These are phyloP conservation scores for Sabatieria punctata DNA, from an alignment of 2,888 invertebrate genomes.

Conservation along the genomic window DNA sequence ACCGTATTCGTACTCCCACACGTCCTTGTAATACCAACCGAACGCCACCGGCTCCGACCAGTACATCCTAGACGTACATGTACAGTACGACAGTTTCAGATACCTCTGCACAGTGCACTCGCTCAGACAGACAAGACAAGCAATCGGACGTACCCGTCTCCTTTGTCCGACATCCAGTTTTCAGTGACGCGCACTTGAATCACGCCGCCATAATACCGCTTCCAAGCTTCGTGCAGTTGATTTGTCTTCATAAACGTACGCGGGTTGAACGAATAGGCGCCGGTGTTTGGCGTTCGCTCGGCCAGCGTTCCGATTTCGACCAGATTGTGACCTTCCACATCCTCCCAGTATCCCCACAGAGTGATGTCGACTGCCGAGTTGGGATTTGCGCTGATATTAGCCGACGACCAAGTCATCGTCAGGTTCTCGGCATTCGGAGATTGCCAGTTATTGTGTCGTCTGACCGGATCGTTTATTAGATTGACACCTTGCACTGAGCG, in stretches of 20 bases:
- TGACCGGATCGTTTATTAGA: constrained; percentile 10
- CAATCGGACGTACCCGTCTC: constrained; percentile 5
- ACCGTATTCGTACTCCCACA: constrained; percentile 64
- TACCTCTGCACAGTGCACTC: too few relatives aligned
- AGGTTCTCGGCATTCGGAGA: constrained; percentile 5
- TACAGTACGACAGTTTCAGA: too few relatives aligned
- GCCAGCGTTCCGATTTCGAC: constrained; percentile 18
- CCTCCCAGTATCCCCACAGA: constrained; percentile 27
- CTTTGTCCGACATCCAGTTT: constrained; percentile 9
- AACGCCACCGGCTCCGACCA: constrained; percentile 81
- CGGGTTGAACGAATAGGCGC: constrained; percentile 18
- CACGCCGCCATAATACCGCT: constrained; percentile 5
- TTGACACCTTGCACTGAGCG: constrained; percentile 1
- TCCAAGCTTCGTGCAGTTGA: constrained; percentile 4
- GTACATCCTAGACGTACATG: constrained; percentile 40
- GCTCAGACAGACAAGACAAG: not conserved
- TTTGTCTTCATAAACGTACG: constrained; percentile 10
- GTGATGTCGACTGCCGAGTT: constrained; percentile 24
- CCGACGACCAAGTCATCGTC: constrained; percentile 6
- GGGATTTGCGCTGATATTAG: constrained; percentile 13
- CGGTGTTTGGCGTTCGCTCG: constrained; percentile 18
- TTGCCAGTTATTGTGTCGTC: constrained; percentile 7
- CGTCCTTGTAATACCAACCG: constrained; percentile 73
- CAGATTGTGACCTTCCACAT: constrained; percentile 19
- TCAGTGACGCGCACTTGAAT: constrained; percentile 9